Evolutionary conservation across 2,113 vertebrate genomes (phyloP).

Genomic region (Megaceryle torquata): DNA sequence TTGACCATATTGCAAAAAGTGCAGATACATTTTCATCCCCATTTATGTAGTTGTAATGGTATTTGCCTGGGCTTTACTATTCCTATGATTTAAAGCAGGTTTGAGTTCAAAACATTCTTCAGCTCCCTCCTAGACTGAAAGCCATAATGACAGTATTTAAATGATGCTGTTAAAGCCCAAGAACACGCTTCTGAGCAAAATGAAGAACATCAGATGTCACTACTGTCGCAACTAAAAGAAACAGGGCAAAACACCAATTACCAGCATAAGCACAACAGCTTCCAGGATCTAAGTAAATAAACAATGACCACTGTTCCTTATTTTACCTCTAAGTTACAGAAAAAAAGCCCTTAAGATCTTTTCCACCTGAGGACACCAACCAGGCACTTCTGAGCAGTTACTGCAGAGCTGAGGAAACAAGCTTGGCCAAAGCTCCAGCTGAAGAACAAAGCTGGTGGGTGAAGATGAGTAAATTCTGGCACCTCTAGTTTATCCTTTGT

Average conservation of each 20-base stretch:
- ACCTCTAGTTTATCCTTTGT: background rate
- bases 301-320: background rate
- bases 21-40: background rate
- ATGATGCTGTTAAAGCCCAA: background rate
- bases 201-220: background rate
- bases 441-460: background rate
- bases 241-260: background rate
- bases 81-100: background rate
- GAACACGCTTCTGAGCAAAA: background rate
- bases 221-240: background rate
- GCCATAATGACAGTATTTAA: background rate
- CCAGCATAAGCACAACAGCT: background rate
- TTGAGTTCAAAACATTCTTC: background rate
- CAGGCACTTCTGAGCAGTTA: background rate
- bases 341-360: background rate
- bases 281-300: background rate
- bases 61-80: background rate
- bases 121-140: background rate
- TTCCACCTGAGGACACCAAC: background rate
- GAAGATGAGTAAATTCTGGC: background rate
- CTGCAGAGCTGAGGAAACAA: background rate
- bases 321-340: background rate
- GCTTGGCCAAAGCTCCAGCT: background rate
- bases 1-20: background rate
- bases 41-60: background rate